Evolutionary conservation across 2,113 vertebrate species (phyloP), one percentile per base, ranked within the genome.

Genomic region (Nerophis ophidion): DNA sequence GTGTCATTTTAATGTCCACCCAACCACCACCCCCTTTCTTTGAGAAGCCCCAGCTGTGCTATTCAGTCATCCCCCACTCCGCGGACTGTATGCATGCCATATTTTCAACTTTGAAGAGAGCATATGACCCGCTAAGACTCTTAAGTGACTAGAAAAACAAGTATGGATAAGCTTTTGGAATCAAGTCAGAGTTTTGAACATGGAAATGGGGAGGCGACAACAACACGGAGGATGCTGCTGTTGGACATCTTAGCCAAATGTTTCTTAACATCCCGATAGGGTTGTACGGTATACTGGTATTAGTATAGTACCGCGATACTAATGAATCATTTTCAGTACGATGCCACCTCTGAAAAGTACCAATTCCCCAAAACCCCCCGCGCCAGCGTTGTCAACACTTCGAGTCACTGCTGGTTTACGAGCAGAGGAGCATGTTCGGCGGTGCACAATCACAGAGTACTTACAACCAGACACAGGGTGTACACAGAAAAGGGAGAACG

Each of bases 91-190:
- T 61, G n/a, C 57, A 15, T 52, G 65, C 56, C 64, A 72, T 72
- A 70, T 81, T 82, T 82, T 74, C 69, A 70, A 64, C 66, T 64
- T 77, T 62, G 79, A 77, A 78, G 66, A 68, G 47, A 56, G 53
- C 84, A 86, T 87, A 89, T 91, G 88, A 91, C 84, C 81, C 49
- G 68, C 70, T 88, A 89, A 89, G 81, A 76, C 72, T 63, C 74
- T 84, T 85, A 84, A 75, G 65, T 78, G 66, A 75, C 59, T 74
- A 70, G 75, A 68, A 82, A 81, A 86, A 85, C 76, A 87, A 85
- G 75, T 76, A 80, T 71, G 78, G 67, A 72, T 85, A 83, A 83
- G 68, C 84, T 80, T 72, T 61, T 60, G 53, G 85, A 86, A 86
- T 84, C 79, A 81, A 82, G 76, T 67, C 80, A 71, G 65, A 68